Evolutionary conservation across 2,888 invertebrate genomes (phyloP), one percentile per base, ranked within the genome.

Genomic region (Ischnura elegans): DNA sequence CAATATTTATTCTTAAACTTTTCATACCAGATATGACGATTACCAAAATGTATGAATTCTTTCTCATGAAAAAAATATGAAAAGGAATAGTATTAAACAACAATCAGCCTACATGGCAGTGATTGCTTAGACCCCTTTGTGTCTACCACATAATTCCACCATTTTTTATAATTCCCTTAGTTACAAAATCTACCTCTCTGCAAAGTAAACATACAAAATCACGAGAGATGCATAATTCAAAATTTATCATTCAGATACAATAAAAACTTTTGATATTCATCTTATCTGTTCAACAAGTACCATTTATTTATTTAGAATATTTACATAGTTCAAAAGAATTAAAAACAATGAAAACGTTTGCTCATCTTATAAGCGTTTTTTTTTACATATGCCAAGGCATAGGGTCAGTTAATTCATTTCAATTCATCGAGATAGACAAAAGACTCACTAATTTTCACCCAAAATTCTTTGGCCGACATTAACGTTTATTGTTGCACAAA

Each of bases 41-140:
- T 43, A 61, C 55, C 55, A 90, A 90, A 90, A 90, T 90, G 61
- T 90, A 90, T 90, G 90, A 90, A 61, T 90, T 66, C 90, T 61
- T 61, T 90, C 61, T 61, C 55, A 43, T 61, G 61, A 90, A 90
- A 90, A 90, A 90, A 90, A 90, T 90, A 90, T 36, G 61, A 90
- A 90, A 90, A 90, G 61, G 90, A 90, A 90, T 61, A 61, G 61
- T 90, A 61, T 90, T 90, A 61, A 42, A 90, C 55, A 90, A 90
- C 90, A 90, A 90, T 90, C 90, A 90, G 90, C 90, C 90, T 90
- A 61, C 55, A 42, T 90, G 90, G 90, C 90, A 90, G 90, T 90
- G 90, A 90, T 90, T 90, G 90, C 43, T 61, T 36, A 66, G 90
- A 90, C 90, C 90, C 90, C 61, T 43, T 43, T 55, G 90, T 90